phyloP scores from a whole-genome alignment of 2,888 invertebrate species.

The Aphodius sticticus region DNA sequence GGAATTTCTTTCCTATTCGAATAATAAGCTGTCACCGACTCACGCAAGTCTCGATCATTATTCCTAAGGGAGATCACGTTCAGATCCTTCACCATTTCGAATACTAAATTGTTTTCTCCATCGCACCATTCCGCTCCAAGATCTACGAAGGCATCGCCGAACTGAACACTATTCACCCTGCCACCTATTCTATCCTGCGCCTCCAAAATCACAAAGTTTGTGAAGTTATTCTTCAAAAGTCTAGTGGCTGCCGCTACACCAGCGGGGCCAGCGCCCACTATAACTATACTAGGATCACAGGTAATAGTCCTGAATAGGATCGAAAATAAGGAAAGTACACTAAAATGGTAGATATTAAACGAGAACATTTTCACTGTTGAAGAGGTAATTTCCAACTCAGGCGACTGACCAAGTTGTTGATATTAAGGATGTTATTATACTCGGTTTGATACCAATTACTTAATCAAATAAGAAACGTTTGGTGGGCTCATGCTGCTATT shows the following conservation, averaged over 20 bases:
- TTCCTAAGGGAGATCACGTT: slow-evolving; percentile 44
- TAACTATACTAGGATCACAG: slow-evolving; percentile 50
- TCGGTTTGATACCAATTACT: too few relatives aligned
- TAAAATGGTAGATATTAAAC: background rate
- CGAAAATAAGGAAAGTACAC: slow-evolving; percentile 43
- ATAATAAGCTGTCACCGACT: slow-evolving; percentile 33
- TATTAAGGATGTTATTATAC: too few relatives aligned
- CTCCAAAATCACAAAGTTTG: slow-evolving; percentile 61
- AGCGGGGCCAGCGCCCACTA: slow-evolving; percentile 67
- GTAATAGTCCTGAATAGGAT: slow-evolving; percentile 30
- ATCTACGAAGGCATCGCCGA: slow-evolving; percentile 46
- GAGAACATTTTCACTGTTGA: background rate
- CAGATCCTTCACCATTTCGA: slow-evolving; percentile 52
- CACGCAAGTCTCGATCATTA: background rate
- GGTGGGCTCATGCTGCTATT: too few relatives aligned
- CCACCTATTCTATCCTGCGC: slow-evolving; percentile 58
- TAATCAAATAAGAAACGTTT: too few relatives aligned
- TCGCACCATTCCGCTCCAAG: slow-evolving; percentile 59
- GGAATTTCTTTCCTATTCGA: slow-evolving; percentile 32
- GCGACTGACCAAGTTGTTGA: background rate
- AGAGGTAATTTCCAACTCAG: background rate
- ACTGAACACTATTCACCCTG: slow-evolving; percentile 46
- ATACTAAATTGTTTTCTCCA: slow-evolving; percentile 57
- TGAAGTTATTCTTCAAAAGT: slow-evolving; percentile 60
- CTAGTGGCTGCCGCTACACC: slow-evolving; percentile 65